phyloP scores from a whole-genome alignment of 2,888 invertebrate genomes.

The Galerucella pusilla region DNA sequence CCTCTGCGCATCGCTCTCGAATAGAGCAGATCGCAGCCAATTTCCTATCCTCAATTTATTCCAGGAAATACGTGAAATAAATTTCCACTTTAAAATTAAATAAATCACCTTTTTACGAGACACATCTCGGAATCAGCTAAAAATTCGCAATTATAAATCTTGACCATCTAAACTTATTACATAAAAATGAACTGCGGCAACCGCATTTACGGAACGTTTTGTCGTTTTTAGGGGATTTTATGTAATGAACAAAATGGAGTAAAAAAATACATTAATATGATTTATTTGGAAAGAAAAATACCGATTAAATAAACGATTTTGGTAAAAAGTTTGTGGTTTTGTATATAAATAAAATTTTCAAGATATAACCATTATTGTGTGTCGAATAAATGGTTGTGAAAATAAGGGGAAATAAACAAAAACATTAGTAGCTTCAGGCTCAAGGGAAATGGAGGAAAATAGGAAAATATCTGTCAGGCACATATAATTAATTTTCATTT shows the following conservation, averaged over 20 bases:
- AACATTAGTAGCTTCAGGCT: constrained; percentile 14
- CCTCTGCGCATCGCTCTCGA: background rate
- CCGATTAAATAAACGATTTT: background rate
- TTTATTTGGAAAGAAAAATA: no score
- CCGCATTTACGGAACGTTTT: background rate
- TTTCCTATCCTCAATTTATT: constrained; percentile 26
- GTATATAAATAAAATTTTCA: no score
- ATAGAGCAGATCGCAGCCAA: constrained; percentile 20
- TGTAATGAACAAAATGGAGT: background rate
- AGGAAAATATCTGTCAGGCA: constrained; percentile 39
- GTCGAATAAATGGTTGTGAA: constrained; percentile 1
- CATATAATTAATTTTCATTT: constrained; percentile 8
- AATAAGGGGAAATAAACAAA: constrained; percentile 16
- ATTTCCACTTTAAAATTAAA: constrained; percentile 31
- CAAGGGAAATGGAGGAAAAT: constrained; percentile 36
- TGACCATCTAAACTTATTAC: constrained; percentile 11
- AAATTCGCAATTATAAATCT: constrained; percentile 19
- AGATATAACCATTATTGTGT: no score
- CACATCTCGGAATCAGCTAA: constrained; percentile 14
- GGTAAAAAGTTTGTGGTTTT: background rate
- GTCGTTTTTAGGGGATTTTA: background rate
- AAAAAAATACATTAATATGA: background rate
- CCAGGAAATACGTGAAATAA: constrained; percentile 24
- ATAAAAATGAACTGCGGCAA: constrained; percentile 10
- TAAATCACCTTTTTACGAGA: constrained; percentile 19